phyloP scores from a whole-genome alignment of 2,113 vertebrate genomes.

The Xerus inauris region DNA sequence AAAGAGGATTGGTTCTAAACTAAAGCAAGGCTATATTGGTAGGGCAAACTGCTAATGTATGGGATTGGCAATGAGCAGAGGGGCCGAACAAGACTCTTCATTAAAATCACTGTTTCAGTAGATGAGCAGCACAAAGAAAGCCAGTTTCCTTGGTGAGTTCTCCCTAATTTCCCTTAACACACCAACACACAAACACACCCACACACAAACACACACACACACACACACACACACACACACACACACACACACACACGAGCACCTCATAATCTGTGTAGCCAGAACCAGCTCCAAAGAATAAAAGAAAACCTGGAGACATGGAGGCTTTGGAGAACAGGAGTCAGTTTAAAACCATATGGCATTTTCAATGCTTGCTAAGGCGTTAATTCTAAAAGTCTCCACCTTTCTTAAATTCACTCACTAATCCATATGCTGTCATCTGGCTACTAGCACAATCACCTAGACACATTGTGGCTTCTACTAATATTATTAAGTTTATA shows the following conservation, averaged over 20 bases:
- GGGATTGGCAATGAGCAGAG: background rate
- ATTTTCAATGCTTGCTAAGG: background rate
- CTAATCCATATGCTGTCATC: background rate
- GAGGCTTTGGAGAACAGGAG: background rate
- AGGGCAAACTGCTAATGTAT: background rate
- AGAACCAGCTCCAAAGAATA: background rate
- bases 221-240: background rate
- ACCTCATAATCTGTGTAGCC: background rate
- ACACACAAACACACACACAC: background rate
- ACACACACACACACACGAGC: background rate
- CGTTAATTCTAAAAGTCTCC: background rate
- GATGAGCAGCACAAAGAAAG: background rate
- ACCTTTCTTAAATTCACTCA: background rate
- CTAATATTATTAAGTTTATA: background rate
- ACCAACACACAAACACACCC: background rate
- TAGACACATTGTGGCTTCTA: background rate
- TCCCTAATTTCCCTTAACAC: too few relatives aligned
- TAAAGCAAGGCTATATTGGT: background rate
- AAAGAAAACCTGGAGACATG: background rate
- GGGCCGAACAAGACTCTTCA: background rate
- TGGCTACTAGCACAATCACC: background rate
- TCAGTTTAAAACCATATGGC: background rate
- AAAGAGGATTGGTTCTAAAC: background rate
- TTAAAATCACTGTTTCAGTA: background rate
- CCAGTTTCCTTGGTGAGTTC: background rate